Percentiles rank a stretch among this genome's conserved stretches.
Conservation (phyloP, 1,140 invertebrate genomes). For the Procambarus virginalis region DNA sequence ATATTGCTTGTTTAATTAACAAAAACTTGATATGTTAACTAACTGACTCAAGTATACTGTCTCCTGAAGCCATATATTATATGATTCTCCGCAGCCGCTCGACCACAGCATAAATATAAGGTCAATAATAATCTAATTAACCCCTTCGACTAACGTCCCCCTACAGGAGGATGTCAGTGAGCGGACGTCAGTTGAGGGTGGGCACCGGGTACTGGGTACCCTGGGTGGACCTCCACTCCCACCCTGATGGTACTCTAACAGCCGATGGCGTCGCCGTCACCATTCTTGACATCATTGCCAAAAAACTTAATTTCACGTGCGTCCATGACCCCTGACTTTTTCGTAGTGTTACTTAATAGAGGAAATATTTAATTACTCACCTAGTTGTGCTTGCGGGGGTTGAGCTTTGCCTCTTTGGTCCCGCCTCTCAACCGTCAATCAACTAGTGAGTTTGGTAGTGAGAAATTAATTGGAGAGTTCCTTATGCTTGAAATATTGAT, state of each 20-base stretch:
- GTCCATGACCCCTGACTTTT: neutral
- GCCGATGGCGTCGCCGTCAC: neutral
- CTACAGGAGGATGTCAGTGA: neutral
- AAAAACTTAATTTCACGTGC: conserved; percentile 31
- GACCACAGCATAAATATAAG: no score
- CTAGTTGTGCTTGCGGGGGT: no score
- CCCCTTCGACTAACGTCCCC: neutral
- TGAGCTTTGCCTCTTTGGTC: no score
- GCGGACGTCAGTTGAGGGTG: neutral
- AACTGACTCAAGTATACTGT: neutral
- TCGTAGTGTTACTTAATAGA: no score
- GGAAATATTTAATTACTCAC: no score
- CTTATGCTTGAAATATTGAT: no score
- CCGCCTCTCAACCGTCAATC: no score
- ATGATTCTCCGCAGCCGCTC: no score
- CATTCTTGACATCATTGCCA: conserved; percentile 5
- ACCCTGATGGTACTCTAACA: neutral
- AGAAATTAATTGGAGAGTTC: no score
- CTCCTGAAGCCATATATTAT: neutral
- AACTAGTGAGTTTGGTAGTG: no score
- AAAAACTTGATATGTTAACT: neutral
- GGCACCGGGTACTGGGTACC: conserved; percentile 21
- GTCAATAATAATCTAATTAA: neutral
- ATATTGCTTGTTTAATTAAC: neutral
- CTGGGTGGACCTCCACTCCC: conserved; percentile 9